Evolutionary conservation across 2,888 invertebrate species (phyloP).

Genomic region (Agrypnus murinus): DNA sequence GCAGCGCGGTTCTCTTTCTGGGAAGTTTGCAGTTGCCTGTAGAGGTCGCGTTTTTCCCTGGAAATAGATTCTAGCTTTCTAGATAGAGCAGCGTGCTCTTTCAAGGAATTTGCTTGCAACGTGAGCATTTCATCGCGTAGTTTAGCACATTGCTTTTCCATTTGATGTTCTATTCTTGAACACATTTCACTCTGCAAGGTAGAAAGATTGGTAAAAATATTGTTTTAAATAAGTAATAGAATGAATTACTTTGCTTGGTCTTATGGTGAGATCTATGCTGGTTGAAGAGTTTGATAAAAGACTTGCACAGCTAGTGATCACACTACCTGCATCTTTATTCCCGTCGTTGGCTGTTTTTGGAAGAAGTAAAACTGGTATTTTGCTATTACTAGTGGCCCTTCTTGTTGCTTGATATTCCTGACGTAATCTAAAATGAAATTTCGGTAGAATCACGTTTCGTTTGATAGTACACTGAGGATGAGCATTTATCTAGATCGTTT

Average conservation of each 20-base stretch:
- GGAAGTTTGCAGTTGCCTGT: slow-evolving; percentile 57
- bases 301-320: neutral
- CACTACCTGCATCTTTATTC: neutral
- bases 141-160: slow-evolving; percentile 53
- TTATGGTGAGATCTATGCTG: slow-evolving; percentile 6
- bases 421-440: neutral
- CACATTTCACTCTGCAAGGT: slow-evolving; percentile 33
- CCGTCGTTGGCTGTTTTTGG: neutral
- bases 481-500: too few species aligned
- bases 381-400: slow-evolving; percentile 18
- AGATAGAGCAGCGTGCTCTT: slow-evolving; percentile 62
- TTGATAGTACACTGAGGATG: too few species aligned
- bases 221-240: neutral
- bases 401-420: neutral
- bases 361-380: slow-evolving; percentile 43
- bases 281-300: neutral
- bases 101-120: slow-evolving; percentile 61
- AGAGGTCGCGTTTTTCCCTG: slow-evolving; percentile 64
- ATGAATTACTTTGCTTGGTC: slow-evolving; percentile 30
- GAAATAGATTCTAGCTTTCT: slow-evolving; percentile 62
- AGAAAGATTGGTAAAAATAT: neutral
- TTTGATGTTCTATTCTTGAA: slow-evolving; percentile 18
- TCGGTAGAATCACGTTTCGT: too few species aligned
- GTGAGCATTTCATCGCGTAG: slow-evolving; percentile 63
- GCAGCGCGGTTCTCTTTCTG: slow-evolving; percentile 65